A percentile compares a stretch with the other conserved stretches of the same genome.
These are phyloP conservation scores for Ramazzottius varieornatus DNA, from an alignment of 2,888 invertebrate species.

Conservation along the genomic window DNA sequence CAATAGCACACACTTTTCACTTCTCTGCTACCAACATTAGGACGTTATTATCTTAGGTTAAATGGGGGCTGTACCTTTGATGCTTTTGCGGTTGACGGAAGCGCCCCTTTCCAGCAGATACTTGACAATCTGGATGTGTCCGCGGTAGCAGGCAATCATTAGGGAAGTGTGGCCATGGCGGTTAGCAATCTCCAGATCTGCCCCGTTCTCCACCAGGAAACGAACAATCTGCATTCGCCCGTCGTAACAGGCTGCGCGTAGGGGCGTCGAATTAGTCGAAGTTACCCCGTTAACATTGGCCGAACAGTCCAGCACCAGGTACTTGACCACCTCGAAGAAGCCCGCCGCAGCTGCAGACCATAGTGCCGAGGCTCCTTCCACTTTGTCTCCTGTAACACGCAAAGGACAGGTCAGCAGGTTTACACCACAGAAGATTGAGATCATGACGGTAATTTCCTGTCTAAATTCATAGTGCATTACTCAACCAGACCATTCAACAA, in stretches of 20 bases:
- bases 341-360: constrained; percentile 97
- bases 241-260: constrained; percentile 84
- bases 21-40: too few relatives aligned
- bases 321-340: constrained; percentile 54
- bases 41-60: too few relatives aligned
- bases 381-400: constrained; percentile 72
- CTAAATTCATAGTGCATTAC: too few relatives aligned
- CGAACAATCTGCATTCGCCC: constrained; percentile 80
- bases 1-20: not conserved
- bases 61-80: too few relatives aligned
- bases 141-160: constrained; percentile 93
- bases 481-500: too few relatives aligned
- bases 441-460: too few relatives aligned
- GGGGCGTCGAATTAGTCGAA: constrained; percentile 70
- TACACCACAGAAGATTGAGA: constrained; percentile 10
- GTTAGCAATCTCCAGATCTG: constrained; percentile 83
- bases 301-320: constrained; percentile 45
- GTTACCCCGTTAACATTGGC: constrained; percentile 84
- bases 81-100: constrained; percentile 57
- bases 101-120: constrained; percentile 61
- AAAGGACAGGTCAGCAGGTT: constrained; percentile 6
- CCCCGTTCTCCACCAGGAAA: constrained; percentile 58
- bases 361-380: constrained; percentile 77
- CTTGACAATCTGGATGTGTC: constrained; percentile 64
- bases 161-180: constrained; percentile 82